These are phyloP conservation scores for Drosophila mojavensis DNA, from an alignment of 1,140 invertebrate genomes.

Conservation along the genomic window DNA sequence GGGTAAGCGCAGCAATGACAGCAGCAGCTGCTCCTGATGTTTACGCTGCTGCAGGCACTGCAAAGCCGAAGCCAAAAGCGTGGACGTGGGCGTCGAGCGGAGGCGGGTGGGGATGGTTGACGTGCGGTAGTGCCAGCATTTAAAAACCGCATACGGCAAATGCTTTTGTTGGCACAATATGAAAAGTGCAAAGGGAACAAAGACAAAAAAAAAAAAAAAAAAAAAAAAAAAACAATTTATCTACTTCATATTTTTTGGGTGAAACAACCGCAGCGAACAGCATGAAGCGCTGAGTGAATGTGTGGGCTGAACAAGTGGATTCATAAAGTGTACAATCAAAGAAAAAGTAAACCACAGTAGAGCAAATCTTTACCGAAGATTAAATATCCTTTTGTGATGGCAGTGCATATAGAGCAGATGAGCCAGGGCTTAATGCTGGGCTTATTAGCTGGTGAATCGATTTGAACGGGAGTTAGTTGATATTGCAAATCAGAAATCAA, in stretches of 20 bases:
- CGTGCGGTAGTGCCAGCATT: slow-evolving; percentile 14
- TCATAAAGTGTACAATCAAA: slow-evolving; percentile 2
- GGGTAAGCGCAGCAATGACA: slow-evolving; percentile 53
- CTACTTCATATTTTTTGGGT: slow-evolving; percentile 61
- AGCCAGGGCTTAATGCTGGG: no score
- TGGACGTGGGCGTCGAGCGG: background rate
- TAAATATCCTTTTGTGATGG: background rate
- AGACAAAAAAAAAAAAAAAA: background rate
- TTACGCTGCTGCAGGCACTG: slow-evolving; percentile 40
- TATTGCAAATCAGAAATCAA: no score
- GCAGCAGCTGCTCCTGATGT: slow-evolving; percentile 40
- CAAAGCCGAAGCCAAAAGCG: background rate
- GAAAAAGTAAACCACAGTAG: background rate
- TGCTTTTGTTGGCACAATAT: slow-evolving; percentile 62
- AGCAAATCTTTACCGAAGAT: slow-evolving; percentile 1
- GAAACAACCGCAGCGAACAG: slow-evolving; percentile 24
- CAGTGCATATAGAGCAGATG: no score
- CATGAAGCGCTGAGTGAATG: background rate
- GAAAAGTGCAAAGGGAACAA: background rate
- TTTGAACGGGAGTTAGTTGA: no score
- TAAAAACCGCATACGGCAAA: slow-evolving; percentile 61
- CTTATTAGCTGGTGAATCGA: no score
- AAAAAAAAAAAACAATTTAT: slow-evolving; percentile 62
- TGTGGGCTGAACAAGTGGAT: background rate
- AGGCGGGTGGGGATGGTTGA: no score